Conservation (phyloP, 2,113 vertebrate species). For the Eulemur rufifrons region DNA sequence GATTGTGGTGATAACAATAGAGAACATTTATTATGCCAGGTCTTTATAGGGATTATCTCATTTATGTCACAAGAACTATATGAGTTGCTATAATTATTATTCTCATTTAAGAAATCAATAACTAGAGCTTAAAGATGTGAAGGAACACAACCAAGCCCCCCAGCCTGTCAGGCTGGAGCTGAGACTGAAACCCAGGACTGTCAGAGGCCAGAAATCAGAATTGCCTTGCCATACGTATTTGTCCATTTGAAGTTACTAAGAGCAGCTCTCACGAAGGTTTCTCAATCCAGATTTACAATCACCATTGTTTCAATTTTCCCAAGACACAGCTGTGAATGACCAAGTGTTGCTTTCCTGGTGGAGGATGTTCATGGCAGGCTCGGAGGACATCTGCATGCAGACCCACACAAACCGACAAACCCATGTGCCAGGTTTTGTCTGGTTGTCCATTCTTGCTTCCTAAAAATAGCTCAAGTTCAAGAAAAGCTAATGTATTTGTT, state of each 20-base stretch:
- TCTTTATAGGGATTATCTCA: not conserved
- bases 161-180: not conserved
- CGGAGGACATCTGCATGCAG: not conserved
- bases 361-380: fast-evolving
- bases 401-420: conserved; percentile 34
- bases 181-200: not conserved
- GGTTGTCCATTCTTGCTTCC: conserved; percentile 3
- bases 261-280: conserved; percentile 26
- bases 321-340: conserved; percentile 5
- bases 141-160: not conserved
- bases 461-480: conserved; percentile 66
- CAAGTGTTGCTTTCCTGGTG: not conserved
- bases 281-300: conserved; percentile 24
- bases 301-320: conserved; percentile 39
- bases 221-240: not conserved
- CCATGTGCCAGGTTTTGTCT: not conserved
- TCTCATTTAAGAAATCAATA: not conserved
- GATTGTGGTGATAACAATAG: not conserved
- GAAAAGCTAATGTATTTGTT: conserved; percentile 65
- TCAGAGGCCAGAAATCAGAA: not conserved
- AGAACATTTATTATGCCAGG: not conserved
- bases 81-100: not conserved
- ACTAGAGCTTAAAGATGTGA: not conserved
- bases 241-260: conserved; percentile 24
- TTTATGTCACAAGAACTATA: not conserved